Conservation (phyloP, 2,113 vertebrate species). For the Petromus typicus region DNA sequence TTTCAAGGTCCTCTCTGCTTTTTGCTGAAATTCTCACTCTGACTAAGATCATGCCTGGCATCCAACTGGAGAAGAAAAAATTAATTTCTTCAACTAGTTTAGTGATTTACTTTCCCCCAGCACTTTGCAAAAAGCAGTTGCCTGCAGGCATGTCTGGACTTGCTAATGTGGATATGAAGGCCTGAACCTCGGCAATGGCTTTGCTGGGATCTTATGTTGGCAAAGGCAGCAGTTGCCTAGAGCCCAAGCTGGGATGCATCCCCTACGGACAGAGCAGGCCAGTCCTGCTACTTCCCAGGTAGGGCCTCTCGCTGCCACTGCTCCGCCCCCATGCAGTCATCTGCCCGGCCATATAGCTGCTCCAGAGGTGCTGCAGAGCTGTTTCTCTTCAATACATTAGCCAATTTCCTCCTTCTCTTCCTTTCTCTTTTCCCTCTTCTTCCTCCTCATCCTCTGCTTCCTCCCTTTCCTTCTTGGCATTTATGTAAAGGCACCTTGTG, state of each 20-base stretch:
- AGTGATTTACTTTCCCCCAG: neutral
- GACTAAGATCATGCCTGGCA: neutral
- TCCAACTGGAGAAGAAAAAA: neutral
- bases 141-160: neutral
- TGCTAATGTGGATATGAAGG: neutral
- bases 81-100: neutral
- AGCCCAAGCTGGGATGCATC: neutral
- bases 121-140: neutral
- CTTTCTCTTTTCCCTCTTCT: neutral
- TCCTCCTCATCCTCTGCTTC: neutral
- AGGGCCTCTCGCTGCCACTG: neutral
- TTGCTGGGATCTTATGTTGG: neutral
- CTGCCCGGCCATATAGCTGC: neutral
- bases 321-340: fast-evolving
- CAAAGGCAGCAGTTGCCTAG: neutral
- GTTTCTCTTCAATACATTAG: neutral
- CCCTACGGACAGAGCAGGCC: fast-evolving
- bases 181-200: neutral
- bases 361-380: neutral
- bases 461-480: neutral
- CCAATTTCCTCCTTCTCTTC: neutral
- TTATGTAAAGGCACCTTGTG: neutral
- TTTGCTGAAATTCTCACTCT: neutral
- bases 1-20: neutral
- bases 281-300: neutral